Conservation (phyloP, 2,888 invertebrate species). For the Alsophila aescularia region DNA sequence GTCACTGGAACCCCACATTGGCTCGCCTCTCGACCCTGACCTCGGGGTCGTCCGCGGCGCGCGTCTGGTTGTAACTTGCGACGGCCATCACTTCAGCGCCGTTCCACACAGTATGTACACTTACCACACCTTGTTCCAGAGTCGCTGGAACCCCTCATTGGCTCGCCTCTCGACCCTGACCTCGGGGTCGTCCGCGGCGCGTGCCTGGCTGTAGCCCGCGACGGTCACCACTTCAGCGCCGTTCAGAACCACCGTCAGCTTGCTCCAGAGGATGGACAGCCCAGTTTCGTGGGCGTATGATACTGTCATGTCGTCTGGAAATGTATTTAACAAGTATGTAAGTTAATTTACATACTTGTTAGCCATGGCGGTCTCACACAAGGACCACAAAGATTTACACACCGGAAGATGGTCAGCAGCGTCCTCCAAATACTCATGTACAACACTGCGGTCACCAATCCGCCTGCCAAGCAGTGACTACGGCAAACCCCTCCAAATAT, state of each 20-base stretch:
- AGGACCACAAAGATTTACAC: no score
- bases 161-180: slow-evolving; percentile 89
- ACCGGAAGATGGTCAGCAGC: no score
- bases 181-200: slow-evolving; percentile 85
- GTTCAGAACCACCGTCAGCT: slow-evolving; percentile 86
- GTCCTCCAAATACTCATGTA: no score
- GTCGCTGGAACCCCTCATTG: slow-evolving; percentile 88
- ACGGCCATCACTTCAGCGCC: slow-evolving; percentile 88
- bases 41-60: slow-evolving; percentile 85
- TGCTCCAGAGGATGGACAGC: slow-evolving; percentile 71
- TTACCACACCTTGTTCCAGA: slow-evolving; percentile 90
- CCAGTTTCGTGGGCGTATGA: slow-evolving; percentile 66
- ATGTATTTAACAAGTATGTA: background rate
- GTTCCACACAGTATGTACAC: slow-evolving; percentile 27
- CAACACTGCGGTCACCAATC: no score
- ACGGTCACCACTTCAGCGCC: slow-evolving; percentile 89
- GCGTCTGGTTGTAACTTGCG: slow-evolving; percentile 87
- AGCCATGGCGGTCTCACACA: no score
- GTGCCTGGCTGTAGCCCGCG: slow-evolving; percentile 87
- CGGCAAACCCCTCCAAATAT: no score
- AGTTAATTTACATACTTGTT: no score
- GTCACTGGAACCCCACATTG: slow-evolving; percentile 88
- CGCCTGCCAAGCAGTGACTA: no score
- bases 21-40: slow-evolving; percentile 89
- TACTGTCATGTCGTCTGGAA: slow-evolving; percentile 74